Base-by-base conservation (phyloP, 2,888 invertebrate species). In the Lypha dubia region DNA sequence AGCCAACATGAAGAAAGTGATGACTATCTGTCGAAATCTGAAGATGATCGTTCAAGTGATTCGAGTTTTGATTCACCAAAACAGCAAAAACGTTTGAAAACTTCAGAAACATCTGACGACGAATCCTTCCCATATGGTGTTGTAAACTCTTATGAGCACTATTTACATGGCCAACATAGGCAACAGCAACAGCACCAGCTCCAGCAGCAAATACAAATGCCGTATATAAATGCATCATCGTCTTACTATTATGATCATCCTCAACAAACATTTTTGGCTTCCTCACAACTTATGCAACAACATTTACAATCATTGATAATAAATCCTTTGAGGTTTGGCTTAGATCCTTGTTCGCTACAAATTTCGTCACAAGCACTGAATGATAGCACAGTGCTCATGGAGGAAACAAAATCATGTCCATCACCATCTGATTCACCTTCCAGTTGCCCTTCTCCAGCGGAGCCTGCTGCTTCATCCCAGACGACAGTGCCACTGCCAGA, bases 1-100 rank as follows among this genome's bases (percentile, higher is more conserved):
- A 77, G 68, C 20, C 46, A 73, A 22, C 70, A 74, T 63, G 84
- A 84, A 20, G 84, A 84, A 79, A 81, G 77, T 65, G 84, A 84
- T 65, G 84, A 84, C 74, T 84, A 63, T 60, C 28, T 79, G 1
- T 74, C 81, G 7, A 84, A 84, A 51, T 71, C 83, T 35, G 90
- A 90, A 35, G 90, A 90, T 68, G 90, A 90, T 70, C 90, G 87
- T n/a, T 88, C 88, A 68, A 90, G 90, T 53, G 85, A 89, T n/a
- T 89, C 90, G 84, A 89, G 89, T 85, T 88, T 88, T 35, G 89
- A 89, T 63, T 73, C 73, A 17, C 60, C 63, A 86, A 87, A 88
- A 0, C 88, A 88, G 38, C 86, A 88, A 0, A 92, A 92, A 76
- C 90, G 92, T 17, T 86, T 88, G 49, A 89, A 91, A 56, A 86